A percentile compares a stretch with the other conserved stretches of the same genome.
Evolutionary conservation across 2,113 vertebrate species (phyloP).

Genomic region (Herpailurus yagouaroundi): DNA sequence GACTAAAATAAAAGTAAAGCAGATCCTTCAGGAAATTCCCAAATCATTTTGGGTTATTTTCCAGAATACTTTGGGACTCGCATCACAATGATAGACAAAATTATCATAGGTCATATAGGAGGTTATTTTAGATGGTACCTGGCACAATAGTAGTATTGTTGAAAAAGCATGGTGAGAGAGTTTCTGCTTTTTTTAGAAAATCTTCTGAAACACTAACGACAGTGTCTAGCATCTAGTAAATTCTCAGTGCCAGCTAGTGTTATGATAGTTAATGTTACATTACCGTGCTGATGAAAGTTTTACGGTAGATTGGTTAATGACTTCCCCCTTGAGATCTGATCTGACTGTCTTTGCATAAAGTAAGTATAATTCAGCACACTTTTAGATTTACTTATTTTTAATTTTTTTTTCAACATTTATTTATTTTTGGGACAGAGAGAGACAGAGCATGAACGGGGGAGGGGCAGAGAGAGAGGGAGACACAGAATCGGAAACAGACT

Average conservation of each 20-base stretch:
- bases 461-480: too few relatives aligned
- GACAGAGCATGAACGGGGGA: too few relatives aligned
- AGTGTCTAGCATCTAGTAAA: not conserved
- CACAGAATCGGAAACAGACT: too few relatives aligned
- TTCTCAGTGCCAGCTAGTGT: not conserved
- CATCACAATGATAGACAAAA: not conserved
- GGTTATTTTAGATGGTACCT: not conserved
- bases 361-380: not conserved
- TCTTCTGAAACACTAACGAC: not conserved
- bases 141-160: not conserved
- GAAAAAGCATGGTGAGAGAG: not conserved
- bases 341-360: not conserved
- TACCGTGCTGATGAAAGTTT: not conserved
- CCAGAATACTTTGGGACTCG: not conserved
- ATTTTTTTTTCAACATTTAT: too few relatives aligned
- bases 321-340: conserved; percentile 13
- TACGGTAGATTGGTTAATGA: not conserved
- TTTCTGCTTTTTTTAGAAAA: conserved; percentile 23
- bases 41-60: not conserved
- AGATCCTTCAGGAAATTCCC: not conserved
- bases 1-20: conserved; percentile 5
- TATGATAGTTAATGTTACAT: not conserved
- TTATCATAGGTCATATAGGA: not conserved
- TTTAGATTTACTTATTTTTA: not conserved
- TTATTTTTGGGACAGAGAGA: too few relatives aligned